phyloP scores from a whole-genome alignment of 2,797 vertebrate genomes.

The Cottoperca gobio region DNA sequence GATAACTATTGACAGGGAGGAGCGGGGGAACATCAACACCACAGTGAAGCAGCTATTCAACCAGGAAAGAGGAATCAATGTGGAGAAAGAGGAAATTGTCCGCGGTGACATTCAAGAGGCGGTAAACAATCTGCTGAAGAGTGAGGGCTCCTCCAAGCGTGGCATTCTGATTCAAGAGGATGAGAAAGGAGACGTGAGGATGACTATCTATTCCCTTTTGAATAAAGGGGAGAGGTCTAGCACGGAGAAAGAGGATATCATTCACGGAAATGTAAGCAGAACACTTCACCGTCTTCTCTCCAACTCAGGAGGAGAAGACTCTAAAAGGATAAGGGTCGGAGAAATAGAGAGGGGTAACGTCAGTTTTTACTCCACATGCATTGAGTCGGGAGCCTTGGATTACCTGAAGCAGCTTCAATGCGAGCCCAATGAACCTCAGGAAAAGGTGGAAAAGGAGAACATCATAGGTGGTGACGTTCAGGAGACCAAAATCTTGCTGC shows the following conservation, averaged over 20 bases:
- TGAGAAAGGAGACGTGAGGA: constrained; percentile 92
- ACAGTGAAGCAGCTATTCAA: constrained; percentile 90
- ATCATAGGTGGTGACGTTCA: constrained; percentile 90
- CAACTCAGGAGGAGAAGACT: constrained; percentile 79
- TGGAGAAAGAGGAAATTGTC: constrained; percentile 90
- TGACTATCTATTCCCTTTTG: constrained; percentile 95
- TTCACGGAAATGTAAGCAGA: constrained; percentile 89
- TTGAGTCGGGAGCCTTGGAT: constrained; percentile 93
- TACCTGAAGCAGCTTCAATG: constrained; percentile 90
- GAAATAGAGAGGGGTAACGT: constrained; percentile 93
- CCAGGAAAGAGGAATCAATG: constrained; percentile 81
- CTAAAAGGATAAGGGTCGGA: constrained; percentile 84
- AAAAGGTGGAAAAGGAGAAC: constrained; percentile 78
- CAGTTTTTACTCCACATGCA: constrained; percentile 94
- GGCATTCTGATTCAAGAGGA: constrained; percentile 95
- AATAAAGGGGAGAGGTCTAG: constrained; percentile 83
- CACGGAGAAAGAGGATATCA: constrained; percentile 85
- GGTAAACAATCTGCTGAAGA: constrained; percentile 88
- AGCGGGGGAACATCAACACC: constrained; percentile 90
- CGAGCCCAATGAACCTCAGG: constrained; percentile 74
- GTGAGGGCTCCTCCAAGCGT: constrained; percentile 85
- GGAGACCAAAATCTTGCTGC: constrained; percentile 88
- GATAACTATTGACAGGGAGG: constrained; percentile 87
- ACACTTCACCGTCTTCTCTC: constrained; percentile 89
- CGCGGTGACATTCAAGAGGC: constrained; percentile 92